Base-by-base conservation (phyloP, 2,888 invertebrate genomes). In the Apomyelois bistriatella region DNA sequence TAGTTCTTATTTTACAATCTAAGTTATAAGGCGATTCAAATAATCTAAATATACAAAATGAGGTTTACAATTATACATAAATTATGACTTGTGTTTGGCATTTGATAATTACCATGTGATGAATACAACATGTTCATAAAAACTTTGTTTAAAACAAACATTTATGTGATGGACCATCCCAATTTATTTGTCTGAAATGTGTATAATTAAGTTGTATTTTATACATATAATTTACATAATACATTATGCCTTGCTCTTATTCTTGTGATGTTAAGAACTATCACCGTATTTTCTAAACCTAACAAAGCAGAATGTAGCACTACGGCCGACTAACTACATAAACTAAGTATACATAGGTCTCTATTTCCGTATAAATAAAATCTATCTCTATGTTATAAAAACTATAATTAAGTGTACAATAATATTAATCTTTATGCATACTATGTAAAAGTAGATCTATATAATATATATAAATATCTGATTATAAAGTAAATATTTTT, bases 401-500 rank as follows among this genome's bases (percentile, higher is more conserved):
- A 76, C 84, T 85, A 85, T 76, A 67, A 68, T 85, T 82, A 82
- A 70, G 82, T 85, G 85, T 88, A 88, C 87, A 85, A 82, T 82
- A 82, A 76, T 77, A 79, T 80, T 81, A 82, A 70, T 79, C 63
- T 85, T 85, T 85, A 85, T 85, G 84, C 84, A 82, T 86, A 86
- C 74, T 66, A 83, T 88, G 85, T 88, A 88, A 85, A 86, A 80
- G 85, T 89, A 88, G 79, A 84, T 84, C 83, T 86, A 82, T 87
- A 74, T 75, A 80, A 86, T 87, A 88, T 87, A 88, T 87, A 52
- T 35, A 52, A 43, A 51, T 51, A 81, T 88, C 77, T 85, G 86
- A 86, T 89, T 86, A 82, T 74, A 81, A 80, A 78, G 86, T 88
- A 88, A 89, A 90, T 87, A 88, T 78, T 86, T 79, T 89, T 89